Evolutionary conservation across 2,797 vertebrate species (phyloP), one percentile per base, ranked within the genome.

Genomic region (Columba guinea): DNA sequence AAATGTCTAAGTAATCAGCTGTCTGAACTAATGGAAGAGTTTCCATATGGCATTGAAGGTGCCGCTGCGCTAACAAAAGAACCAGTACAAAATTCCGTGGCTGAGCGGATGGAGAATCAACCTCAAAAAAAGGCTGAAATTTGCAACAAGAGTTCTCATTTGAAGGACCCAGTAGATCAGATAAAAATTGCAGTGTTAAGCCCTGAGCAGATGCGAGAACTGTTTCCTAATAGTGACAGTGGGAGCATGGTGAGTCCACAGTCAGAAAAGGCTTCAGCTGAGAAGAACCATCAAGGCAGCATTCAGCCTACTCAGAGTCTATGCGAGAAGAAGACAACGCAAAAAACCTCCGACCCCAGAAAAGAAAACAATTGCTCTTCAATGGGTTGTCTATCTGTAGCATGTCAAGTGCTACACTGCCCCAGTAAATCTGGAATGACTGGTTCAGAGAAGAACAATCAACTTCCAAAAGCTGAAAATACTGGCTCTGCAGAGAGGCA

Each of bases 11-110:
- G 82, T 7, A 95, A 96, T 90, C 98, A 98, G 81, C 94, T 98
- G 14, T 95, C 93, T 48, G 98, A 98, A 90, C 97, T 98, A 52
- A 22, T 98, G 86, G 68, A 93, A 77, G 97, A 98, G 46, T 98
- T 98, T 95, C 98, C 98, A 1, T 98, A 97, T 79, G 98, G 98
- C 63, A 97, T 98, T 75, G 97, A 98, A 90, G 51, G 95, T 85
- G 24, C 70, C 26, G 86, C 81, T n/a, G n/a, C 28, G 27, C 30
- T 24, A 14, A 90, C n/a, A 35, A 93, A 74, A 78, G 88, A 87
- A 44, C 24, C n/a, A 37, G n/a, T 59, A 59, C 87, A 75, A 85
- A 93, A 37, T 81, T 84, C 73, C 53, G 23, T 77, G 49, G 22
- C 35, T 76, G 92, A 74, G 26, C 24, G 11, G 23, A n/a, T 24